phyloP scores from a whole-genome alignment of 2,888 invertebrate species.

The Bombylius major region DNA sequence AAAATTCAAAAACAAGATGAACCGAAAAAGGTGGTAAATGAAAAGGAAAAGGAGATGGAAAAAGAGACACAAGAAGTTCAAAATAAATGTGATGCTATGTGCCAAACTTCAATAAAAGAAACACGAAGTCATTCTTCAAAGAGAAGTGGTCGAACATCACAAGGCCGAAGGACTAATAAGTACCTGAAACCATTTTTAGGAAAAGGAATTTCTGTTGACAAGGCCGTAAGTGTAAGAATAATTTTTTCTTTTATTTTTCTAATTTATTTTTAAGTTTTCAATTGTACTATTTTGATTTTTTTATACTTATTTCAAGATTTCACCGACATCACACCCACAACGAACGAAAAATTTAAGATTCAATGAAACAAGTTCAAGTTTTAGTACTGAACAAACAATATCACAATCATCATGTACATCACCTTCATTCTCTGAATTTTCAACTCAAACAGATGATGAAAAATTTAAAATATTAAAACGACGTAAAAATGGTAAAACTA shows the following conservation, averaged over 20 bases:
- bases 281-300: too few species aligned
- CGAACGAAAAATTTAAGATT: too few species aligned
- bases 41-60: neutral
- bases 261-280: too few species aligned
- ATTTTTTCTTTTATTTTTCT: too few species aligned
- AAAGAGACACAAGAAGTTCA: neutral
- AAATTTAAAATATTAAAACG: neutral
- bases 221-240: too few species aligned
- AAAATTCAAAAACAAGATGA: neutral
- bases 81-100: neutral
- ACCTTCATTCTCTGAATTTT: neutral
- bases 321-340: too few species aligned
- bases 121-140: neutral
- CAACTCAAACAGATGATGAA: constrained; percentile 1
- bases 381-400: neutral
- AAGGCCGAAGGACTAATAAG: neutral
- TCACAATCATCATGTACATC: neutral
- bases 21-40: neutral
- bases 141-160: neutral
- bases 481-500: neutral
- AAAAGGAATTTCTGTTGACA: too few species aligned
- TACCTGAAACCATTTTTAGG: too few species aligned
- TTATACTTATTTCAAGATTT: too few species aligned
- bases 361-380: too few species aligned
- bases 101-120: neutral